Evolutionary conservation across 2,888 invertebrate species (phyloP), one percentile per base, ranked within the genome.

Genomic region (Drosophila tripunctata): DNA sequence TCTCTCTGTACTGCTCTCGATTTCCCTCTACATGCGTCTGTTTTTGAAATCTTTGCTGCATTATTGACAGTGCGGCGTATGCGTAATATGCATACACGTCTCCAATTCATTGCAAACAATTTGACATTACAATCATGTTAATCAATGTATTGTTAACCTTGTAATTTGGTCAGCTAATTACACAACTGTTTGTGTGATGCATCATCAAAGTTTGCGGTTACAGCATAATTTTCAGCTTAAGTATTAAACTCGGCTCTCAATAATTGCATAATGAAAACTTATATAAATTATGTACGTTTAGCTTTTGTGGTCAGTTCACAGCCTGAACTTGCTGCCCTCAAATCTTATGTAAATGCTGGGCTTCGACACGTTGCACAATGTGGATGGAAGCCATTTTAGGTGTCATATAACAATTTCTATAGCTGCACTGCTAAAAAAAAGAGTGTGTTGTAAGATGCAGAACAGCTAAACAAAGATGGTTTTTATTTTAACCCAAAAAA

Each of bases 41-140:
- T 38, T 14, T 57, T 47, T 70, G 41, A 56, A 62, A 44, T 55
- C 24, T 35, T 15, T 55, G 38, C 51, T 55, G 19, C 21, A 15
- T 60, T 40, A 22, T 22, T 22, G 15, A 3, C 41, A 50, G 57
- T 54, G 54, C 24, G 60, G 54, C 67, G 62, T 69, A 74, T 78
- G 58, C 66, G 70, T 74, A 65, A 66, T 65, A 69, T 44, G 50
- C 50, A 45, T 40, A 47, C 24, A 35, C 43, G 43, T 24, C 35
- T 36, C 15, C 35, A 47, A 33, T 47, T 33, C 58, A 71, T 41
- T 31, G 30, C 55, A 65, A 60, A 65, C 54, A 61, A 58, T 45
- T 47, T 52, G 62, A 38, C 47, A 66, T 55, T 62, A 55, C 55
- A 68, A 68, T 67, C 60, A 41, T 47, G 47, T 55, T 2, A 58